Evolutionary conservation across 2,113 vertebrate species (phyloP), one percentile per base, ranked within the genome.

Genomic region (Entelurus aequoreus): DNA sequence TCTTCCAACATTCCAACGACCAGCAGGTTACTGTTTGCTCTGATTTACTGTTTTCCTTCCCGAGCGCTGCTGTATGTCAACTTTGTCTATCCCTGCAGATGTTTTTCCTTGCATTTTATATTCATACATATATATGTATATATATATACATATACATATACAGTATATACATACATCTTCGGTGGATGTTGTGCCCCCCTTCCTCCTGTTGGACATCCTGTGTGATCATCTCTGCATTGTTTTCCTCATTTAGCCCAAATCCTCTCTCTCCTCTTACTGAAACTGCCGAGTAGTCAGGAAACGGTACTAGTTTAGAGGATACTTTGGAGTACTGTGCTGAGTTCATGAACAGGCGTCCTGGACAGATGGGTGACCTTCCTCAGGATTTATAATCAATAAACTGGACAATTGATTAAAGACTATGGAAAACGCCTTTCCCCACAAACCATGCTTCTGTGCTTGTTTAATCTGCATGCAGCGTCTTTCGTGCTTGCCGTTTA

Each of bases 161-260:
- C 1, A 46, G 10, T 12, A 65, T 78, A 66, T 73, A 14, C 80
- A 76, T 82, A 28, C 72, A 67, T 84, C 79, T 53, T 73, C 65
- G 82, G 72, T 86, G 77, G 81, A 75, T 84, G 78, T 78, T 61
- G 74, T 71, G 10, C 64, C 65, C 72, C 68, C 66, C 16, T 19
- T 8, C 5, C 40, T 46, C 42, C 42, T 46, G 11, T 46, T 65
- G 65, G 74, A 83, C 77, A 76, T 69, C 74, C 72, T 72, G 69
- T 80, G 76, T 83, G 67, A 80, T 72, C 79, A 83, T 84, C 75
- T 74, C 67, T 69, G 68, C 67, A 60, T 84, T 73, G 71, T 84
- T 77, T 80, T 66, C 63, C 72, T 65, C 80, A 74, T 78, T 57
- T 63, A 71, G 71, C 68, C 66, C 15, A 65, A 69, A 75, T 77